These are phyloP conservation scores for Tipula unca DNA, from an alignment of 2,888 invertebrate species.

Conservation along the genomic window DNA sequence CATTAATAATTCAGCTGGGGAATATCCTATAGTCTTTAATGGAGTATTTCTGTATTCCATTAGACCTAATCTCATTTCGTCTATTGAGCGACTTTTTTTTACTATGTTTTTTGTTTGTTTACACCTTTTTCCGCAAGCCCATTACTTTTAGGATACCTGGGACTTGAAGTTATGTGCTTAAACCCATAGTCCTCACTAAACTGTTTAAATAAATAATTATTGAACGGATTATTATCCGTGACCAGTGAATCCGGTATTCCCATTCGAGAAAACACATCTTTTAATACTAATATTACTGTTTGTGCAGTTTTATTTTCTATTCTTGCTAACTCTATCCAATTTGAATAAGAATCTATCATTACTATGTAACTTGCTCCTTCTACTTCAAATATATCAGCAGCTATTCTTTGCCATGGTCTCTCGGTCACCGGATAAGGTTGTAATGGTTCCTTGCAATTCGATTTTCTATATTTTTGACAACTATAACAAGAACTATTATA, in stretches of 20 bases:
- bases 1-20: no score
- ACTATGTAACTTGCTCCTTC: background rate
- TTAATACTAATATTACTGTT: background rate
- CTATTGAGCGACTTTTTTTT: background rate
- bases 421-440: no score
- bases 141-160: no score
- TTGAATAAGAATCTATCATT: background rate
- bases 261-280: background rate
- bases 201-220: background rate
- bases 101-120: background rate
- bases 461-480: no score
- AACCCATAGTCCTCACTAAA: no score
- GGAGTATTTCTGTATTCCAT: background rate
- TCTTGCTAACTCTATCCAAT: background rate
- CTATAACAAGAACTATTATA: no score
- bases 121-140: background rate
- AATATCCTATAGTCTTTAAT: no score
- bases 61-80: background rate
- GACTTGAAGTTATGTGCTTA: no score
- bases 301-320: background rate
- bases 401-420: background rate
- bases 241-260: background rate
- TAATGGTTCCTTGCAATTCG: no score
- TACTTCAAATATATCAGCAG: background rate
- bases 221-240: constrained; percentile 1